Percentiles rank a stretch among this genome's conserved stretches.
Evolutionary conservation across 2,113 vertebrate species (phyloP).

Genomic region (Tragelaphus imberbis): DNA sequence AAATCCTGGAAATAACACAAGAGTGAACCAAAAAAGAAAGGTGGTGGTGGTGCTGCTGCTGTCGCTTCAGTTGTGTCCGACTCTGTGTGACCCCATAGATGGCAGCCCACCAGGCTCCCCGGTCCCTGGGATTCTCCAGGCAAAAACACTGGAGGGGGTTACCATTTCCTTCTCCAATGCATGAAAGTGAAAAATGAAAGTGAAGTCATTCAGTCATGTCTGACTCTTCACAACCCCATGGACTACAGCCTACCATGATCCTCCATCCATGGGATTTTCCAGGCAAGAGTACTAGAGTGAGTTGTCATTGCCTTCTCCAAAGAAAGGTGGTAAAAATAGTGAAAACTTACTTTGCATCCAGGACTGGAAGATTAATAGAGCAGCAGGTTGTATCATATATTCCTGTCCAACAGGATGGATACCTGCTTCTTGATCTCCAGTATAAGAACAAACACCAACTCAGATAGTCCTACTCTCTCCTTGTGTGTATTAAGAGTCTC

Average conservation of each 20-base stretch:
- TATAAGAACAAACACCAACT: not conserved
- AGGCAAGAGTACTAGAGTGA: not conserved
- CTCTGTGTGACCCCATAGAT: not conserved
- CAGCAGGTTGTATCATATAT: rapidly evolving
- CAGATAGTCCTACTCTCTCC: not conserved
- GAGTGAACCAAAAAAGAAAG: not conserved
- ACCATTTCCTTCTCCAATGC: no score
- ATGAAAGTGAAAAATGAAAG: no score
- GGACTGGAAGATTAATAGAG: not conserved
- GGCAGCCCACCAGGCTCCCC: no score
- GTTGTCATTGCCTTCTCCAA: rapidly evolving
- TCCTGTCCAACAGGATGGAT: rapidly evolving
- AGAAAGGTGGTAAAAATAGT: not conserved
- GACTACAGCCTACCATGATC: not conserved
- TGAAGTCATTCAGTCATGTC: no score
- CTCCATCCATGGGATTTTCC: not conserved
- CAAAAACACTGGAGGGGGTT: no score
- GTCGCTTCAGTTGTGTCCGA: rapidly evolving
- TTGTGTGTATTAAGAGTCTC: not conserved
- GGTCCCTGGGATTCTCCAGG: no score
- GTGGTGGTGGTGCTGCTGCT: rapidly evolving
- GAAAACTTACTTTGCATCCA: not conserved
- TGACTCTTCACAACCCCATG: no score
- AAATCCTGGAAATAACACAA: not conserved
- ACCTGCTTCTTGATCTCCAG: not conserved